These are phyloP conservation scores for Agraylea sexmaculata DNA, from an alignment of 1,140 invertebrate species.

Conservation along the genomic window DNA sequence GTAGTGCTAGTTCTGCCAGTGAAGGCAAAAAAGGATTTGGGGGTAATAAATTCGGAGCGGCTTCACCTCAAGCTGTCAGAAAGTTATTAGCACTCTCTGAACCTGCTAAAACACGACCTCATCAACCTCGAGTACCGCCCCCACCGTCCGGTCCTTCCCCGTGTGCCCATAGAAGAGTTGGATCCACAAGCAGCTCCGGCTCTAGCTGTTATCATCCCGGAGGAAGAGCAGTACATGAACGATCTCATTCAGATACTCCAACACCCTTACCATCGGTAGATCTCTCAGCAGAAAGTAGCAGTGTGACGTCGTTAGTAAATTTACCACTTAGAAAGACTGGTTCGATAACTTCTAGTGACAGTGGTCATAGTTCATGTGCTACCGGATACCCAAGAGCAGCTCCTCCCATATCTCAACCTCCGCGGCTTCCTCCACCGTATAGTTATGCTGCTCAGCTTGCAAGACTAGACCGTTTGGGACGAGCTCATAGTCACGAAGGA, in stretches of 20 bases:
- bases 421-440: constrained; percentile 58
- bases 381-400: constrained; percentile 33
- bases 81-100: constrained; percentile 84
- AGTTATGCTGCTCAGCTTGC: constrained; percentile 71
- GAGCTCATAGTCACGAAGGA: constrained; percentile 77
- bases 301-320: constrained; percentile 84
- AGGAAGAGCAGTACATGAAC: constrained; percentile 57
- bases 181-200: constrained; percentile 38
- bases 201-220: constrained; percentile 26
- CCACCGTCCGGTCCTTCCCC: constrained; percentile 46
- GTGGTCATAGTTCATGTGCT: constrained; percentile 69
- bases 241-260: constrained; percentile 82
- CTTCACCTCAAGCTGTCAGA: constrained; percentile 88
- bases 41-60: constrained; percentile 71
- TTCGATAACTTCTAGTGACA: constrained; percentile 75
- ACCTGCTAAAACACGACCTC: constrained; percentile 74
- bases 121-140: constrained; percentile 60
- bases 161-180: constrained; percentile 53
- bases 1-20: constrained; percentile 78
- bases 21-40: constrained; percentile 53
- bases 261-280: constrained; percentile 76
- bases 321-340: constrained; percentile 79
- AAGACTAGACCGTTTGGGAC: constrained; percentile 57
- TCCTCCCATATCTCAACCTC: constrained; percentile 42
- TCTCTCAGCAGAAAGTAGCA: constrained; percentile 87